Percentiles rank a stretch among this genome's conserved stretches.
These are phyloP conservation scores for Tiliacea aurago DNA, from an alignment of 2,888 invertebrate genomes.

Conservation along the genomic window DNA sequence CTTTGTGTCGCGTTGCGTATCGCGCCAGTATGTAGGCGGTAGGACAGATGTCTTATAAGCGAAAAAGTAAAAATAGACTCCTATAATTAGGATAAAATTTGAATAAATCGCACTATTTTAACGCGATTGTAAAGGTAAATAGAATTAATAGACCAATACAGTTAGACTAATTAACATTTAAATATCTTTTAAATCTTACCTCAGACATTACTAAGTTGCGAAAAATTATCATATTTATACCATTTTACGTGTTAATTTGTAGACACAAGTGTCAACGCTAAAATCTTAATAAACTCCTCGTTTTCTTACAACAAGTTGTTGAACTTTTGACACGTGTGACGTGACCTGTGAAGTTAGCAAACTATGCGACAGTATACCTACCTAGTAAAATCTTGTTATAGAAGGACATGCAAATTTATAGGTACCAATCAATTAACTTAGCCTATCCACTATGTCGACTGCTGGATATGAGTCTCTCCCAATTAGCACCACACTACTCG, in stretches of 20 bases:
- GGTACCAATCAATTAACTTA: not conserved
- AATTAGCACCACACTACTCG: not conserved
- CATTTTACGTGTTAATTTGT: constrained; percentile 49
- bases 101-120: constrained; percentile 8
- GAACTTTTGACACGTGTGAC: constrained; percentile 46
- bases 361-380: not conserved
- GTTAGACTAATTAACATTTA: constrained; percentile 54
- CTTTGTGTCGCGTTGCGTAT: too few relatives aligned
- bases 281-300: constrained; percentile 37
- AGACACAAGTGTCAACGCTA: constrained; percentile 41
- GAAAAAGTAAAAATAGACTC: not conserved
- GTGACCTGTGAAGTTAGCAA: constrained; percentile 11
- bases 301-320: constrained; percentile 17
- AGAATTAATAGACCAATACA: constrained; percentile 47
- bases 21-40: too few relatives aligned
- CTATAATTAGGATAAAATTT: constrained; percentile 5
- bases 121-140: constrained; percentile 33
- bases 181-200: constrained; percentile 49
- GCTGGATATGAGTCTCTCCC: not conserved
- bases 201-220: constrained; percentile 23
- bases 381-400: not conserved
- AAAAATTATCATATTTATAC: constrained; percentile 57
- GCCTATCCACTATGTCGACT: too few relatives aligned
- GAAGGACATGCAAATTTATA: not conserved
- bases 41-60: not conserved